Base-by-base conservation (phyloP, 1,140 invertebrate genomes). In the Thaumetopoea pityocampa region DNA sequence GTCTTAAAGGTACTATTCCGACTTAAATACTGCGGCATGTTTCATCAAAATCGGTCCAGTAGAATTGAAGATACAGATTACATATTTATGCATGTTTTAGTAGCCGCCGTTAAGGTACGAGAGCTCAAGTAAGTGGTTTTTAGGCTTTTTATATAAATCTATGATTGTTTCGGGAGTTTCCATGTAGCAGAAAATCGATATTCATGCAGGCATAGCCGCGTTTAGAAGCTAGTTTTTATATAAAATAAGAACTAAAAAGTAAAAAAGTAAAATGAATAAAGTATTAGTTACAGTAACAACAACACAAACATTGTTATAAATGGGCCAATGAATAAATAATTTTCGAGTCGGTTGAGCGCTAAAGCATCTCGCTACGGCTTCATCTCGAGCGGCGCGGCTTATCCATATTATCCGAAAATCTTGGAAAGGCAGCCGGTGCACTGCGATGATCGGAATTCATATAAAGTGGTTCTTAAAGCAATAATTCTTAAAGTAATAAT, bases 401-500 rank as follows among this genome's bases (percentile, higher is more conserved):
- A 73, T 73, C 69, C 67, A 70, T 70, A 73, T 72, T 72, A 72
- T 72, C 68, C 66, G 37, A 63, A 68, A 73, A 73, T 73, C 69
- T 73, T 49, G 44, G 59, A 68, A 57, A 51, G 53, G 49, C 67
- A 69, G 60, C 55, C 53, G 57, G 50, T 51, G 37, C 33, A 49
- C 38, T 45, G 62, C 52, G 63, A 60, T 65, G 55, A 68, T 70
- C 54, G 59, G 32, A 29, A 55, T 48, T 59, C 58, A 67, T 57
- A 60, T 59, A 70, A 60, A 68, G 61, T 67, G 54, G 62, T 68
- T 61, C 30, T 69, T 57, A 59, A 40, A 68, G 61, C 23, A 53
- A 54, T 68, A 57, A 53, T 67, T 70, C 67, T 64, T 62, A 61
- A 70, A n/a, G n/a, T 61, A 29, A 49, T 45, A 42, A 58, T 32